Base-by-base conservation (phyloP, 2,797 vertebrate genomes). In the Delichon dasypus region DNA sequence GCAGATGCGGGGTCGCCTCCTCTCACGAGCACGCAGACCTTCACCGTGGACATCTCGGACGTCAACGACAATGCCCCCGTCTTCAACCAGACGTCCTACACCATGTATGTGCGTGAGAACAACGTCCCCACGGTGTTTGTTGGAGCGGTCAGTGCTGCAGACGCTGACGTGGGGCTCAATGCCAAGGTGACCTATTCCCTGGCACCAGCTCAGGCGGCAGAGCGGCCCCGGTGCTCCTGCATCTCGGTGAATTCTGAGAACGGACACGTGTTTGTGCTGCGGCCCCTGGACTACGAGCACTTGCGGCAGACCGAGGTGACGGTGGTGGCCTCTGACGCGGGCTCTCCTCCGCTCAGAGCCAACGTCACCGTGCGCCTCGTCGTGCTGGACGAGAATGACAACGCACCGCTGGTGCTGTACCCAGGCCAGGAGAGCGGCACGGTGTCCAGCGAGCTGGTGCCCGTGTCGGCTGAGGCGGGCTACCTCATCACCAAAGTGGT, bases 11-110 rank as follows among this genome's bases (percentile, higher is more conserved):
- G 98, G 0, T 97, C 93, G 8, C 98, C 98, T 73, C 78, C 95
- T 23, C 95, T 98, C 73, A 96, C 94, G 13, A 96, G 94, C 15
- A 91, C 95, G 9, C 95, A 95, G 77, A 96, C 94, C 16, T 95
- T 98, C 68, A 98, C 81, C 1, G 94, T 98, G 83, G 92, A 95
- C 40, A 85, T 98, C 67, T 94, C 97, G 14, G 98, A 98, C 34
- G 74, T 98, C 29, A 98, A 98, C 16, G 98, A 98, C 66, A 98
- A 98, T 13, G 91, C 97, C 2, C 98, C 98, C 9, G 80, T 93
- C 48, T 98, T 98, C 91, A 90, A 94, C 38, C 96, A 97, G 91
- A 87, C 96, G 1, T 97, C 92, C 10, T 98, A 97, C 72, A 97
- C 94, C 10, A 97, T 97, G 88, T 95, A 96, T 5, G 89, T 98